Evolutionary conservation across 2,888 invertebrate genomes (phyloP).

Genomic region (Elmis aenea): DNA sequence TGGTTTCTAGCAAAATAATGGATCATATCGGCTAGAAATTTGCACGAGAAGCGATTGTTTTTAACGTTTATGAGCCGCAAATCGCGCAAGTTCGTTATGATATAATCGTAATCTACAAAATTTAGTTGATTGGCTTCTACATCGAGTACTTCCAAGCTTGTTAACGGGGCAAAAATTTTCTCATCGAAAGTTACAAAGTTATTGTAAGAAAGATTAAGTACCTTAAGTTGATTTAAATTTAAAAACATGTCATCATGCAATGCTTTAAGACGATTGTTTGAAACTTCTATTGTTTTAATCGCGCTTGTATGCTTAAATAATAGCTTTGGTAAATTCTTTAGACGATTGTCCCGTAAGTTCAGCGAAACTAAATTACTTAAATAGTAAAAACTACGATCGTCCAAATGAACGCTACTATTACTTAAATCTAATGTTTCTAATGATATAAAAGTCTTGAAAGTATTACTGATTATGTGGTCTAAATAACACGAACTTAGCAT

Average conservation of each 20-base stretch:
- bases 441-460: too few species aligned
- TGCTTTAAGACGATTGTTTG: slow-evolving; percentile 29
- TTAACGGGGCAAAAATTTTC: slow-evolving; percentile 29
- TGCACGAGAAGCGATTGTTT: slow-evolving; percentile 38
- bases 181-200: slow-evolving; percentile 31
- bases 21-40: slow-evolving; percentile 35
- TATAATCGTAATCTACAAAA: slow-evolving; percentile 35
- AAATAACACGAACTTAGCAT: too few species aligned
- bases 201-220: slow-evolving; percentile 39
- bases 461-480: too few species aligned
- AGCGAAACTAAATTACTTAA: too few species aligned
- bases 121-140: slow-evolving; percentile 36
- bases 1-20: slow-evolving; percentile 32
- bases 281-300: too few species aligned
- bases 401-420: too few species aligned
- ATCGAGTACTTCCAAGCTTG: slow-evolving; percentile 34
- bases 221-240: slow-evolving; percentile 28
- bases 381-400: too few species aligned
- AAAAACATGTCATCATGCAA: slow-evolving; percentile 29
- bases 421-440: too few species aligned
- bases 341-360: too few species aligned
- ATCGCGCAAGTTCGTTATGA: slow-evolving; percentile 34
- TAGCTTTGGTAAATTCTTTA: too few species aligned
- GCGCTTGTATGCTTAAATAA: too few species aligned
- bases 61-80: slow-evolving; percentile 37